Base-by-base conservation (phyloP, 2,113 vertebrate species). In the Zosterops hypoxanthus region DNA sequence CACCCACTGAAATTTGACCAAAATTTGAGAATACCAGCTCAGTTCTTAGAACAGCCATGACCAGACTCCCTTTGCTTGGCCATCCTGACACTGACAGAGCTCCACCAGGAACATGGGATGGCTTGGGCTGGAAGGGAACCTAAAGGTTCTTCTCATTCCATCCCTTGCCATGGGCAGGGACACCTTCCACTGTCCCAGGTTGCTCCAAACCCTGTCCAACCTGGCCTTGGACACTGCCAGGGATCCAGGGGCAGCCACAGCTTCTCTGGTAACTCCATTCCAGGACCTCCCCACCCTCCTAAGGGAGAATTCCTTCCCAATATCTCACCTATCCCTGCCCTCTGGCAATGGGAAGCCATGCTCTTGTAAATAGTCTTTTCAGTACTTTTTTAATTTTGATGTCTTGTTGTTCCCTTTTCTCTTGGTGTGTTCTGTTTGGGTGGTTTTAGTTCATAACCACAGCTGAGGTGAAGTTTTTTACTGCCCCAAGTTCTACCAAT, bases 201-300 rank as follows among this genome's bases (percentile, higher is more conserved):
- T 52, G 15, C 36, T 66, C 86, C 52, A 8, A 73, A 12, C 44
- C 44, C 60, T 0, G 0, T 52, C 68, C 60, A 82, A 0, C 44
- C 44, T 52, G 33, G 44, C 44, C 33, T 73, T 28, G 60, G 33
- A 0, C 59, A 59, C 36, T 81, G 0, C 22, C 77, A 88, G 60
- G 44, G 36, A 33, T 59, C 81, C 68, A 53, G 59, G 25, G 50
- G 12, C 26, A 81, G 44, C 36, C 77, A 11, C 36, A 50, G 68
- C 33, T 81, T 0, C 77, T 66, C 52, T 88, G 12, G 33, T 36
- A 31, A 59, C 4, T 31, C 44, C 18, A 56, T 66, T 18, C 19
- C 36, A 65, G 31, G 6, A 22, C 22, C 26, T 57, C 2, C 2
- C 8, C 36, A 36, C 4, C 9, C 26, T 59, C 44, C 2, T 6